Percentiles rank a stretch among this genome's conserved stretches.
Evolutionary conservation across 2,113 vertebrate genomes (phyloP).

Genomic region (Corythornis madagascariensis): DNA sequence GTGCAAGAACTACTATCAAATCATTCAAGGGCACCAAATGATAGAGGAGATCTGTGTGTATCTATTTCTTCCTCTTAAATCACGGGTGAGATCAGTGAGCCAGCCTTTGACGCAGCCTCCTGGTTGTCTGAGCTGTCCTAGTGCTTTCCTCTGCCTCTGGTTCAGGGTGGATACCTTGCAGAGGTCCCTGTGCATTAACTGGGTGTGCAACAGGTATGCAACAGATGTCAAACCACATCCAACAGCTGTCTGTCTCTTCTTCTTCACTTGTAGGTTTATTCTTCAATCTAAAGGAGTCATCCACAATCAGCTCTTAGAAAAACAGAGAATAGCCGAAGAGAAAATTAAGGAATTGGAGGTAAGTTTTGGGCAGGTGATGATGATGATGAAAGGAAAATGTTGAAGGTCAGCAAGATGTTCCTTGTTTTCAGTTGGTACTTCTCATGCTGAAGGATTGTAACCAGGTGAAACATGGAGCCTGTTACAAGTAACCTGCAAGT

Average conservation of each 20-base stretch:
- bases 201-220: neutral
- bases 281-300: slow-evolving; percentile 92
- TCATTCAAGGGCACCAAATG: neutral
- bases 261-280: slow-evolving; percentile 86
- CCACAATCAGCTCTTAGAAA: slow-evolving; percentile 88
- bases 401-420: neutral
- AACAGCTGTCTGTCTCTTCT: neutral
- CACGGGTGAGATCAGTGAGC: neutral
- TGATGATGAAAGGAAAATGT: neutral
- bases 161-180: neutral
- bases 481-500: neutral
- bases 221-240: neutral
- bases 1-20: neutral
- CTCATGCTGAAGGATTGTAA: neutral
- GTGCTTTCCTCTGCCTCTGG: neutral
- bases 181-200: neutral
- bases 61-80: neutral
- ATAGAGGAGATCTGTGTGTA: neutral
- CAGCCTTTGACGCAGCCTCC: neutral
- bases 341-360: slow-evolving; percentile 98
- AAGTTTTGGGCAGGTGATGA: slow-evolving; percentile 47
- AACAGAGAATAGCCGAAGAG: slow-evolving; percentile 93
- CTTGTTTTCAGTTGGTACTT: neutral
- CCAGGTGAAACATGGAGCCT: neutral
- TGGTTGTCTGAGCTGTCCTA: neutral